Evolutionary conservation across 2,797 vertebrate species (phyloP).

Genomic region (Sebastolobus alascanus): DNA sequence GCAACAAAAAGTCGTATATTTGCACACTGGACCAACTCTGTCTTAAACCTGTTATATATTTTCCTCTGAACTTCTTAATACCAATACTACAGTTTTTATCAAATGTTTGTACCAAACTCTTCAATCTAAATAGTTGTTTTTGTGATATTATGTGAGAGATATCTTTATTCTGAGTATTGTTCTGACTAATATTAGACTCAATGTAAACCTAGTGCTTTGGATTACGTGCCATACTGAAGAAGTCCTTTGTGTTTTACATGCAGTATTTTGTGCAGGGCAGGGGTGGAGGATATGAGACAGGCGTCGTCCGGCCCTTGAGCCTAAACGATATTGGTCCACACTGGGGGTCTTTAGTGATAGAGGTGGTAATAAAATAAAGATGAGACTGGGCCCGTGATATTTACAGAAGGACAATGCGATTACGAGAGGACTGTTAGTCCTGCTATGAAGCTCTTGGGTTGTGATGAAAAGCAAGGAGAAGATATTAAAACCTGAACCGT

Average conservation of each 20-base stretch:
- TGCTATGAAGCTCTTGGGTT: conserved; percentile 70
- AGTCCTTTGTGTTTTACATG: conserved; percentile 38
- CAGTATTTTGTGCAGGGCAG: conserved; percentile 39
- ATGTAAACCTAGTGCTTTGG: neutral
- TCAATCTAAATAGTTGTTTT: neutral
- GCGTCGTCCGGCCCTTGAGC: conserved; percentile 46
- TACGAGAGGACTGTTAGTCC: conserved; percentile 82
- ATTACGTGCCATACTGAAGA: neutral
- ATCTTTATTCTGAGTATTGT: neutral
- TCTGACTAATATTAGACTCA: neutral
- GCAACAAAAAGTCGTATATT: neutral
- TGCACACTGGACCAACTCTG: neutral
- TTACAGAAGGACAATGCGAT: conserved; percentile 83
- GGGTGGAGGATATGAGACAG: conserved; percentile 48
- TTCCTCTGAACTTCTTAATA: neutral
- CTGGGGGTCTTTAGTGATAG: conserved; percentile 72
- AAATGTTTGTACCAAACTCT: neutral
- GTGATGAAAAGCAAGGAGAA: conserved; percentile 78
- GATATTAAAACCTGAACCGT: conserved; percentile 83
- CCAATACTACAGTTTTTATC: neutral
- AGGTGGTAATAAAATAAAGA: conserved; percentile 85
- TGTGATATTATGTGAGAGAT: neutral
- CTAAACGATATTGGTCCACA: conserved; percentile 70
- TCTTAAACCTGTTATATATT: neutral
- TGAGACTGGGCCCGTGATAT: conserved; percentile 81